Evolutionary conservation across 1,140 invertebrate genomes (phyloP).

Genomic region (Vanessa tameamea): DNA sequence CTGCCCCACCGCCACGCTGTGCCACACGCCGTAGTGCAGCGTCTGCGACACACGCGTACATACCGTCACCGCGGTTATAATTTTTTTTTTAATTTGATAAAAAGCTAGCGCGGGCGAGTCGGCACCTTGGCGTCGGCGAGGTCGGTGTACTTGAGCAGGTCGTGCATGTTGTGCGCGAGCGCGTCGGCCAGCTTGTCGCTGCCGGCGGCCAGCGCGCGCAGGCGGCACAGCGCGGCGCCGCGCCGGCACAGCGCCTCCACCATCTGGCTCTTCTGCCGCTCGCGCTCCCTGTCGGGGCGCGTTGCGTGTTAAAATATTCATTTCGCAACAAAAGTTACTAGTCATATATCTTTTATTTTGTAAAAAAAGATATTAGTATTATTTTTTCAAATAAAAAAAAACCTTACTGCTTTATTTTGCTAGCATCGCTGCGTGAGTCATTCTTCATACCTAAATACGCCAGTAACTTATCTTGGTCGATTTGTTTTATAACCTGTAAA

Average conservation of each 20-base stretch:
- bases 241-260: constrained; percentile 89
- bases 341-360: too few relatives aligned
- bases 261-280: constrained; percentile 74
- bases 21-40: constrained; percentile 83
- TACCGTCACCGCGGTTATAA: too few relatives aligned
- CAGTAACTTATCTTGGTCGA: constrained; percentile 88
- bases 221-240: constrained; percentile 86
- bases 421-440: constrained; percentile 88
- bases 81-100: too few relatives aligned
- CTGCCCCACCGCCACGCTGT: constrained; percentile 88
- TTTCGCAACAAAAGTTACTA: too few relatives aligned
- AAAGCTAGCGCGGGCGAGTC: too few relatives aligned
- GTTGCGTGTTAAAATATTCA: too few relatives aligned
- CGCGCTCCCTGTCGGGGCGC: constrained; percentile 18
- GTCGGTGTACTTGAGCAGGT: constrained; percentile 90
- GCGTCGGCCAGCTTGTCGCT: constrained; percentile 77
- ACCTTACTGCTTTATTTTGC: constrained; percentile 88
- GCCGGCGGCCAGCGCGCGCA: constrained; percentile 77
- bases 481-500: constrained; percentile 83
- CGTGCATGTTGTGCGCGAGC: constrained; percentile 84
- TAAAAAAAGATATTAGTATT: not conserved
- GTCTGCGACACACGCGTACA: constrained; percentile 16
- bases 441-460: constrained; percentile 90
- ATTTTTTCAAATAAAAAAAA: constrained; percentile 5
- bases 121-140: constrained; percentile 82